These are phyloP conservation scores for Tholera decimalis DNA, from an alignment of 2,888 invertebrate genomes.

Conservation along the genomic window DNA sequence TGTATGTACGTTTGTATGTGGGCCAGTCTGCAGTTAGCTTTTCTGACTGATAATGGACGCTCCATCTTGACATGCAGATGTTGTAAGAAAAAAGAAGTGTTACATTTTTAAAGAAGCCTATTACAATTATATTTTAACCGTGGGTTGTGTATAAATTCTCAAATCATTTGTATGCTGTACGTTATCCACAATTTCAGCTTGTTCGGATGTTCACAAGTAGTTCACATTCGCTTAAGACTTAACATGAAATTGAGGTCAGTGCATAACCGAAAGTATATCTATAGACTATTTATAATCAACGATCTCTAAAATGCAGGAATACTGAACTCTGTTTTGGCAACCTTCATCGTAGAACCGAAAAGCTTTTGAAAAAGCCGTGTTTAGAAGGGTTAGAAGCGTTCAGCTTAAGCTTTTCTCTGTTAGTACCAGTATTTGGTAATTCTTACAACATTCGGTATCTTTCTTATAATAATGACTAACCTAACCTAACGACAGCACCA, in stretches of 20 bases:
- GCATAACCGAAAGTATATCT: not conserved
- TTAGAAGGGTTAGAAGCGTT: no score
- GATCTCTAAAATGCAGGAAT: not conserved
- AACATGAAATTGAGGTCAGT: not conserved
- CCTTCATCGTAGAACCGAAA: not conserved
- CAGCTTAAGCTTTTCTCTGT: not conserved
- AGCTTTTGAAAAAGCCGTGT: not conserved
- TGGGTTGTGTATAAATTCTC: not conserved
- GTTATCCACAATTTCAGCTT: not conserved
- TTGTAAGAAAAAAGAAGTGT: not conserved
- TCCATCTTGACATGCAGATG: slow-evolving; percentile 21
- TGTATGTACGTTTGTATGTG: slow-evolving; percentile 26
- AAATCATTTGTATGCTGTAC: not conserved
- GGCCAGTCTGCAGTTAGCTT: slow-evolving; percentile 27
- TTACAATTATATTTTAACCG: not conserved
- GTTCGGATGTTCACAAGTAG: not conserved
- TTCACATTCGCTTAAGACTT: not conserved
- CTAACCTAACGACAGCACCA: no score
- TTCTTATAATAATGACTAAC: no score
- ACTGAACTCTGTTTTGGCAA: not conserved
- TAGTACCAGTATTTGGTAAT: slow-evolving; percentile 1
- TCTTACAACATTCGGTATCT: not conserved
- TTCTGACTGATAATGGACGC: slow-evolving; percentile 22
- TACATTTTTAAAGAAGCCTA: not conserved
- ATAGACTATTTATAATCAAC: not conserved